phyloP scores from a whole-genome alignment of 2,888 invertebrate species.

The Xanthia icteritia region DNA sequence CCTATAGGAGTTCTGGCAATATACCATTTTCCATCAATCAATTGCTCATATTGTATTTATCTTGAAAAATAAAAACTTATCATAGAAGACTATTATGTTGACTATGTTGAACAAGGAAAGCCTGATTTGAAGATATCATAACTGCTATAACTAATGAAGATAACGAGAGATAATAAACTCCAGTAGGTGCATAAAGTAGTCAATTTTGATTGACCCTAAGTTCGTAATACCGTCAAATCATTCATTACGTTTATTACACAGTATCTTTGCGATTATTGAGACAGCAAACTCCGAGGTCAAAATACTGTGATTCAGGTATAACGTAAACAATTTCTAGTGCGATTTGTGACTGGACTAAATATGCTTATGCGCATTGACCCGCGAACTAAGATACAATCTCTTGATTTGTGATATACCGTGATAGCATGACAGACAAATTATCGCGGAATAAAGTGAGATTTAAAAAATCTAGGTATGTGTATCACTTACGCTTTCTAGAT shows the following conservation, averaged over 20 bases:
- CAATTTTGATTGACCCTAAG: neutral
- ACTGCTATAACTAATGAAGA: neutral
- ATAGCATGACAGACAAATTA: slow-evolving; percentile 40
- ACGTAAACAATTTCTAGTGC: slow-evolving; percentile 12
- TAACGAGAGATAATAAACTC: neutral
- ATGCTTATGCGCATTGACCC: slow-evolving; percentile 17
- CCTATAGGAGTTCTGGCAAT: neutral
- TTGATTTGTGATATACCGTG: slow-evolving; percentile 27
- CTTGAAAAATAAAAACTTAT: too few species aligned
- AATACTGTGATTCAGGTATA: slow-evolving; percentile 10
- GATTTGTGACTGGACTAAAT: slow-evolving; percentile 27
- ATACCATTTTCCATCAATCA: neutral
- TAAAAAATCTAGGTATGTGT: slow-evolving; percentile 46
- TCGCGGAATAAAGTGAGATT: slow-evolving; percentile 28
- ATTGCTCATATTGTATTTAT: neutral
- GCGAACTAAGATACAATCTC: slow-evolving; percentile 8
- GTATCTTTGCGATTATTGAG: slow-evolving; percentile 26
- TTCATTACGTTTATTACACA: slow-evolving; percentile 10
- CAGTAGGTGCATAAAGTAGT: neutral
- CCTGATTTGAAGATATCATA: neutral
- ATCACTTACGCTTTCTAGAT: slow-evolving; percentile 61
- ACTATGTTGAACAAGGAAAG: neutral
- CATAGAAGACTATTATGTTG: neutral
- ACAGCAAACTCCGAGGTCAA: slow-evolving; percentile 23
- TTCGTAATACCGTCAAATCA: neutral